These are phyloP conservation scores for Corythoichthys intestinalis DNA, from an alignment of 2,113 vertebrate genomes.

Conservation along the genomic window DNA sequence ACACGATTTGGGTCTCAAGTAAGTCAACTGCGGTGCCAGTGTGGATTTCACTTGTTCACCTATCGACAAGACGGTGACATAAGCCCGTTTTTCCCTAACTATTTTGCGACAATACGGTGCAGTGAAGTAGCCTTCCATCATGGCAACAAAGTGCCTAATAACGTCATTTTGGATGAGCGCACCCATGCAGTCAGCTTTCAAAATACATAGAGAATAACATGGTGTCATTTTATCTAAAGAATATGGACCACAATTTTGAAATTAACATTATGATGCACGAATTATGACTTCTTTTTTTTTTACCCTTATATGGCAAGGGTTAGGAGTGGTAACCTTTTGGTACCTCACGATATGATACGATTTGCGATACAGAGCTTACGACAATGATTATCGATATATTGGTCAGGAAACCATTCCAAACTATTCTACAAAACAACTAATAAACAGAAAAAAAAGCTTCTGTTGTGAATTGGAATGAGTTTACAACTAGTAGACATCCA, in stretches of 20 bases:
- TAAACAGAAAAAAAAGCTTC: no score
- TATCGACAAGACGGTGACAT: not conserved
- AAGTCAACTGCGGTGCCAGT: slow-evolving; percentile 62
- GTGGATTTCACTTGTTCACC: not conserved
- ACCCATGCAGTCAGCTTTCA: not conserved
- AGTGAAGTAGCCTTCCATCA: not conserved
- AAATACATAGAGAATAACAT: not conserved
- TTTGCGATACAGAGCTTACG: no score
- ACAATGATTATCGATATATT: no score
- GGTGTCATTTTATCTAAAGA: not conserved
- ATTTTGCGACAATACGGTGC: not conserved
- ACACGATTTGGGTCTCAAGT: slow-evolving; percentile 92
- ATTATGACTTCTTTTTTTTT: no score
- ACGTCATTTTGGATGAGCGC: not conserved
- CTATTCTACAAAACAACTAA: no score
- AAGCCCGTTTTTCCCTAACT: not conserved
- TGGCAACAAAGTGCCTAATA: not conserved
- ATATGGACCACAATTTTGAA: not conserved
- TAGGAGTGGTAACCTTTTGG: no score
- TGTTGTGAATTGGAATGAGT: no score
- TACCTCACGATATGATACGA: no score
- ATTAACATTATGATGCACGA: no score
- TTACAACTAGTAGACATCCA: no score
- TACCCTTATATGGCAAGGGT: no score
- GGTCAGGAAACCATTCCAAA: no score